Evolutionary conservation across 2,113 vertebrate genomes (phyloP), one percentile per base, ranked within the genome.

Genomic region (Tachuris rubrigastra): DNA sequence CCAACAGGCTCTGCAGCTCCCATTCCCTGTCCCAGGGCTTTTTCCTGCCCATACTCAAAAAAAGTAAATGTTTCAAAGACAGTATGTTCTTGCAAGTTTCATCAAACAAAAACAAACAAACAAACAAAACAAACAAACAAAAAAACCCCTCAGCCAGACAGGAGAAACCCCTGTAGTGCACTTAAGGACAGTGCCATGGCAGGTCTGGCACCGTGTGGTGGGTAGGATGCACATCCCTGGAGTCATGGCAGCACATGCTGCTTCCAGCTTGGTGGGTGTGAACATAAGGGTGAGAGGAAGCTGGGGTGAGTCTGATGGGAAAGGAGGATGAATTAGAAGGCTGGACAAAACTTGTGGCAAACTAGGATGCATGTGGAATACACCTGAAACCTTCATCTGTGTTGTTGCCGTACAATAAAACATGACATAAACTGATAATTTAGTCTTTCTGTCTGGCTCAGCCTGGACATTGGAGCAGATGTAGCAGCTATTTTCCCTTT

Each of bases 151-250:
- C 27, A 77, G 46, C 18, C 1, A 4, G 22, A 60, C 39, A 39
- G 44, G 44, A 63, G 69, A 87, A 94, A 27, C 2, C 18, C 39
- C 27, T 28, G 31, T 14, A 7, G 17, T n/a, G 47, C 42, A 31
- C 44, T 74, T 72, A 50, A 63, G 44, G 84, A 67, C 25, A n/a
- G 30, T 71, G 35, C 50, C 46, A 7, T 1, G 28, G 76, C 46
- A 56, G 30, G 37, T 17, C 71, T 33, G 49, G 66, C 37, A 58
- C 20, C 0, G 0, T 10, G 37, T 3, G 1, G 16, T 0, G 2
- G 44, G 63, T 41, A 71, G 68, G 59, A 82, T 18, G 41, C 7
- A 4, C 31, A 50, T 31, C 66, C 71, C 83, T 24, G 62, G 30
- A 59, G 35, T 5, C 5, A 1, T 13, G 27, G 49, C 66, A 41